These are phyloP conservation scores for Epinephelus moara DNA, from an alignment of 2,113 vertebrate species.

Conservation along the genomic window DNA sequence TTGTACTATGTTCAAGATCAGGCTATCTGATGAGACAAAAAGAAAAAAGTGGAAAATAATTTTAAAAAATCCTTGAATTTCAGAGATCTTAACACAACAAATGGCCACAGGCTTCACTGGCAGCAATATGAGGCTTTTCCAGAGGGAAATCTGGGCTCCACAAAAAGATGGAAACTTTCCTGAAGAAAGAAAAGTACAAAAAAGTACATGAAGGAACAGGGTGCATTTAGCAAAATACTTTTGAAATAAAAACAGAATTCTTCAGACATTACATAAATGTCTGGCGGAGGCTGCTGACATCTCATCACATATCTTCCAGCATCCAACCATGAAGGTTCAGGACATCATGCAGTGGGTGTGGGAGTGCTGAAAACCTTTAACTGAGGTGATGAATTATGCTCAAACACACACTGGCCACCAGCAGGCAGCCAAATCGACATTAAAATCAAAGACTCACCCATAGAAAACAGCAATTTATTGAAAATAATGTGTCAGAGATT, in stretches of 20 bases:
- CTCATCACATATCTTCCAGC: conserved; percentile 26
- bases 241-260: conserved; percentile 17
- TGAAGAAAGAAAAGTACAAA: not conserved
- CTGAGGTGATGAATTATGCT: conserved; percentile 29
- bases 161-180: conserved; percentile 22
- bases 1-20: not conserved
- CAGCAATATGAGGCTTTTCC: not conserved
- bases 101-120: conserved; percentile 10
- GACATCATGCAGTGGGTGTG: not conserved
- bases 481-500: conserved; percentile 20
- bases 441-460: conserved; percentile 5
- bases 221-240: conserved; percentile 5
- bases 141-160: not conserved
- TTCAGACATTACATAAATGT: conserved; percentile 31
- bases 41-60: too few relatives aligned
- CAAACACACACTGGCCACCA: conserved; percentile 21
- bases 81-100: conserved; percentile 18
- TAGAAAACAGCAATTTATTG: conserved; percentile 19
- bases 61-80: not conserved
- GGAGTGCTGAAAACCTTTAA: conserved; percentile 22
- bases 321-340: conserved; percentile 16
- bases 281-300: conserved; percentile 1
- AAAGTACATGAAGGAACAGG: not conserved
- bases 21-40: too few relatives aligned
- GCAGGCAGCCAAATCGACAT: conserved; percentile 31